Percentiles rank a stretch among this genome's conserved stretches.
Evolutionary conservation across 2,888 invertebrate genomes (phyloP).

Genomic region (Ichneumon xanthorius): DNA sequence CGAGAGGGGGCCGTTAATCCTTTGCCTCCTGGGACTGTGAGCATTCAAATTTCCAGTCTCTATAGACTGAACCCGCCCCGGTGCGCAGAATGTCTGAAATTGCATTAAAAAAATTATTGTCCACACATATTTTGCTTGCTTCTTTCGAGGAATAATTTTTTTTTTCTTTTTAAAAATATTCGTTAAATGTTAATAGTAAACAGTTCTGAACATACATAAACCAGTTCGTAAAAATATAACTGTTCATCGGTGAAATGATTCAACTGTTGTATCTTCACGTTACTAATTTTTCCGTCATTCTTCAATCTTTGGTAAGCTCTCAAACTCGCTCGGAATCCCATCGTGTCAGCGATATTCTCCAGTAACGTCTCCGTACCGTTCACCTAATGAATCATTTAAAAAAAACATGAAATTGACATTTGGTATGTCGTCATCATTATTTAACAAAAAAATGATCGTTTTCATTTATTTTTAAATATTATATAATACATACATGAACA

Average conservation of each 20-base stretch:
- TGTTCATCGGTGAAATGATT: background rate
- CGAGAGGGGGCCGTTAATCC: conserved; percentile 88
- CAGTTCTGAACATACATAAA: background rate
- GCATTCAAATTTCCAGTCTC: conserved; percentile 86
- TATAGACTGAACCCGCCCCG: background rate
- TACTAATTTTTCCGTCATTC: background rate
- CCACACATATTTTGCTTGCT: background rate
- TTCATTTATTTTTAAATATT: background rate
- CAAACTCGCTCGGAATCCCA: background rate
- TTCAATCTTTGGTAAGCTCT: background rate
- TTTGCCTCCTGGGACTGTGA: conserved; percentile 88
- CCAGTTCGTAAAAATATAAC: background rate
- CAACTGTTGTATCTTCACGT: background rate
- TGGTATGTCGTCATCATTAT: too few species aligned
- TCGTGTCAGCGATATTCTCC: background rate
- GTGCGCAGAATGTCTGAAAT: background rate
- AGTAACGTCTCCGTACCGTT: background rate
- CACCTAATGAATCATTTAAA: background rate
- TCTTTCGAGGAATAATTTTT: conserved; percentile 19
- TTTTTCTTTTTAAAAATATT: background rate
- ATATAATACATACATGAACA: background rate
- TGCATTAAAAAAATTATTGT: background rate
- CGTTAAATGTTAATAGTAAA: background rate
- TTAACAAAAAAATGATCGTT: background rate
- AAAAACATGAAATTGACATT: background rate